A percentile compares a stretch with the other conserved stretches of the same genome.
Conservation (phyloP, 2,797 vertebrate species). For the Moxostoma hubbsi region DNA sequence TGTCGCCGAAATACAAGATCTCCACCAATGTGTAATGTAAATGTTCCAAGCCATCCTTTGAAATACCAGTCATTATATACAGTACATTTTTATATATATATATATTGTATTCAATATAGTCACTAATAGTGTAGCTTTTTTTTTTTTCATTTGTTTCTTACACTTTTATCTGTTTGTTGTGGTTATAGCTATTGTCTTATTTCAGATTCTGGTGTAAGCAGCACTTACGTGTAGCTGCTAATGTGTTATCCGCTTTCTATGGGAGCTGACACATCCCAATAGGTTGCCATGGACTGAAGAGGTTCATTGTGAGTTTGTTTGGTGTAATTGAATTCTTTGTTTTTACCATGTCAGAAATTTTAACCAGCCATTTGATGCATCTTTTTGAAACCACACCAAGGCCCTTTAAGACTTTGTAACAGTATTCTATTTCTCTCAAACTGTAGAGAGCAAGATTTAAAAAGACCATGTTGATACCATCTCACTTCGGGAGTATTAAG, state of each 20-base stretch:
- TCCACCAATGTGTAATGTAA: constrained; percentile 81
- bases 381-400: constrained; percentile 43
- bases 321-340: constrained; percentile 49
- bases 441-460: constrained; percentile 12
- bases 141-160: constrained; percentile 52
- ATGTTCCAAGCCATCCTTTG: neutral
- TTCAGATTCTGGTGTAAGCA: constrained; percentile 45
- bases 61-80: constrained; percentile 18
- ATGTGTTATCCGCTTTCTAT: constrained; percentile 25
- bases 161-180: constrained; percentile 58
- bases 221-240: neutral
- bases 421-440: constrained; percentile 28
- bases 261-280: constrained; percentile 31
- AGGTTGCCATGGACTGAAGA: constrained; percentile 41
- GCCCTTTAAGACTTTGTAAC: constrained; percentile 48
- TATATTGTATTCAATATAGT: constrained; percentile 39
- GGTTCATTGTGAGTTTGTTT: constrained; percentile 54
- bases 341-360: constrained; percentile 47
- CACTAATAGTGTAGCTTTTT: constrained; percentile 53
- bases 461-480: neutral
- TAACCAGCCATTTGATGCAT: constrained; percentile 43
- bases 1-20: constrained; percentile 88
- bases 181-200: constrained; percentile 50
- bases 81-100: constrained; percentile 44
- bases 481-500: constrained; percentile 19